Base-by-base conservation (phyloP, 2,888 invertebrate genomes). In the Lithosia quadra region DNA sequence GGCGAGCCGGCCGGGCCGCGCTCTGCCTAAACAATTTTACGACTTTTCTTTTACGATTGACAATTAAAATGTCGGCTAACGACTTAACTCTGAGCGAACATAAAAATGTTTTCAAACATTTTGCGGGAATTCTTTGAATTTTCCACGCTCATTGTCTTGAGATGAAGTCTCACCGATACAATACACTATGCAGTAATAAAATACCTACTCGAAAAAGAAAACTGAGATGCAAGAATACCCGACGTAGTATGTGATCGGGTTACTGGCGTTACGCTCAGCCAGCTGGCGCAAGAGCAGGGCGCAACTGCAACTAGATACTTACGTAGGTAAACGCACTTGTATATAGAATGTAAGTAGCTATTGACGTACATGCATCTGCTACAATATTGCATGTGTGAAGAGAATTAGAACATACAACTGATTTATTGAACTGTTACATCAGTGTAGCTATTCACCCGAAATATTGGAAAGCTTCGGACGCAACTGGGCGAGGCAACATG, bases 31-130 rank as follows among this genome's bases (percentile, higher is more conserved):
- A 81, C 83, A 78, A 84, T 77, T 86, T 88, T 84, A 87, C 81
- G 85, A 82, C 78, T 79, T 85, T 84, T 82, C 82, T 84, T 86
- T 87, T 84, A 86, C 85, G 85, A 81, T 79, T 83, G 74, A 82
- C 86, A 85, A 87, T 86, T 86, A 87, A 86, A 86, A 84, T 79
- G 80, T 83, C 80, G 78, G 24, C 79, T 79, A 85, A 85, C 83
- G 86, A 84, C 81, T 82, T 76, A 73, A 84, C 85, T 84, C 78
- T 49, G 76, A 79, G 68, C 75, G 59, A 69, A 69, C 76, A 84
- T 84, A 77, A 84, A 84, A 80, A 81, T 82, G 83, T 83, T 85
- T 81, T 81, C 69, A 75, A 73, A 69, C 75, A 75, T 76, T 76
- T 76, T 75, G 69, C 68, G 75, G 60, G 68, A 72, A 75, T 73